phyloP scores from a whole-genome alignment of 1,140 invertebrate genomes.

The Platyscapa corneri region DNA sequence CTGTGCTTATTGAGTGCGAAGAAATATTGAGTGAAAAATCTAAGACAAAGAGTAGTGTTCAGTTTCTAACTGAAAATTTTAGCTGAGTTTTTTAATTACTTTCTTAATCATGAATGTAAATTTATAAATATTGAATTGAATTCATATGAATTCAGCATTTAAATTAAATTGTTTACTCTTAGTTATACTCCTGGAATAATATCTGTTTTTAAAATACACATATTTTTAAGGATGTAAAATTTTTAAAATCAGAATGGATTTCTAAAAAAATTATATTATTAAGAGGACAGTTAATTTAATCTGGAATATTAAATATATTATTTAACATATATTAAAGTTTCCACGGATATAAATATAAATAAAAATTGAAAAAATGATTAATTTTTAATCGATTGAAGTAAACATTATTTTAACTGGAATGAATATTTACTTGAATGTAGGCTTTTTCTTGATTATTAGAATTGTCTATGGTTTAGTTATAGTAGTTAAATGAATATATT shows the following conservation, averaged over 20 bases:
- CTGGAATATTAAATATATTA: not conserved
- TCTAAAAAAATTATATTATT: not conserved
- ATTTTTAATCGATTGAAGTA: not conserved
- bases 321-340: not conserved
- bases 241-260: not conserved
- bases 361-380: not conserved
- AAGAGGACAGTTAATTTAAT: not conserved
- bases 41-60: not conserved
- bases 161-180: too few species aligned
- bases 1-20: not conserved
- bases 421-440: constrained; percentile 15
- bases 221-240: too few species aligned
- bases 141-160: too few species aligned
- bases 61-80: not conserved
- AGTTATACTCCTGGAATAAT: too few species aligned
- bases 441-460: not conserved
- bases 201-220: too few species aligned
- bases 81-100: not conserved
- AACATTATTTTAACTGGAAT: constrained; percentile 1
- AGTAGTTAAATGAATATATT: constrained; percentile 1
- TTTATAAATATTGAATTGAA: not conserved
- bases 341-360: not conserved
- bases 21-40: not conserved
- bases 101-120: not conserved
- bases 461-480: not conserved